Evolutionary conservation across 2,113 vertebrate species (phyloP), one percentile per base, ranked within the genome.

Genomic region (Psilopogon haemacephalus): DNA sequence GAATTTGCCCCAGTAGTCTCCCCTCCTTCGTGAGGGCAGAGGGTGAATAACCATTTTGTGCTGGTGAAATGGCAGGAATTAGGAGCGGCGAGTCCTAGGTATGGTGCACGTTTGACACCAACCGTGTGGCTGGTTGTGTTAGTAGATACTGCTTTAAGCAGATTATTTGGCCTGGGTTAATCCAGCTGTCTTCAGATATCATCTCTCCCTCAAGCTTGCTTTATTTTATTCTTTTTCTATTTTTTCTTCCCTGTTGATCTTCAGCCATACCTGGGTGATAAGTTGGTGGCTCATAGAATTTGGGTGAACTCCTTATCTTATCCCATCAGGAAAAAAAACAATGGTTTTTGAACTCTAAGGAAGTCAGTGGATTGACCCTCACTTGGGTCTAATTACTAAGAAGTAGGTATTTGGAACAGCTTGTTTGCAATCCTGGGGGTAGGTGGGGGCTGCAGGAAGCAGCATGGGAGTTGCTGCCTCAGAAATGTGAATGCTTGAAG

Each of bases 391-490:
- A 21, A 21, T 21, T 74, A 8, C 7, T 16, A 28, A 56, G 4
- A 5, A 56, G 9, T 7, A 73, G 44, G 0, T 78, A 11, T 9
- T 68, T 8, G 54, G 73, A 80, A 12, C 8, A 65, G 5, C 37
- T 72, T 78, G 35, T 42, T 69, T 69, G 30, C 26, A 42, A 2
- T 64, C 38, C 27, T 48, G 19, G 35, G 26, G 30, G 9, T 48
- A 8, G 67, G 8, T 46, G 24, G 24, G 12, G 27, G 12, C 35
- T 83, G 28, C 12, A 35, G 37, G 42, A 48, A 78, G 71, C 69
- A 58, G 27, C 21, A 26, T 0, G 0, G 12, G 54, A 38, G 14
- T 19, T 50, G 32, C 48, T 89, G 54, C 11, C 18, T 19, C 35
- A 27, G 54, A 32, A 81, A 27, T 8, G 33, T 40, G 59, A 23